Conservation (phyloP, 2,797 vertebrate species). For the Syndactyla subalaris region DNA sequence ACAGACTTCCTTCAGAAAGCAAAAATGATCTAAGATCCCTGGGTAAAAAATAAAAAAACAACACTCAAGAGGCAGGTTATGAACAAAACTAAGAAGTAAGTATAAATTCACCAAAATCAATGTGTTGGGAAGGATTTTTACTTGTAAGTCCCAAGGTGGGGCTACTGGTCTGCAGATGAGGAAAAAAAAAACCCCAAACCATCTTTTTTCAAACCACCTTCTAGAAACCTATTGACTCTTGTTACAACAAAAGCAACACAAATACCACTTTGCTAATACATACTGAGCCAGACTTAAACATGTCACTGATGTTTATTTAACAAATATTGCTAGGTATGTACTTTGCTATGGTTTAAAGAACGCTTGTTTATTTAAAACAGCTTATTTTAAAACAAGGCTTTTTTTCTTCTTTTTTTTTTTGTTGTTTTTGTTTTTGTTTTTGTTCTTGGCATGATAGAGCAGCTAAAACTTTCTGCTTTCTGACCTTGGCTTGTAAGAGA, state of each 20-base stretch:
- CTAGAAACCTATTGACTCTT: background rate
- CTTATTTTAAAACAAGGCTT: conserved; percentile 22
- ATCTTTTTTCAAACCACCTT: background rate
- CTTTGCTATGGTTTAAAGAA: conserved; percentile 35
- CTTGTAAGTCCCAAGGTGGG: background rate
- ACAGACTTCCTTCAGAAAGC: background rate
- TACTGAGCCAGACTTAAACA: conserved; percentile 8
- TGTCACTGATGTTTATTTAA: conserved; percentile 42
- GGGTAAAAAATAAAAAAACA: background rate
- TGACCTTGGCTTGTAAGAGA: background rate
- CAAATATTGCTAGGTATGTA: background rate
- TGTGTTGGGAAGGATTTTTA: background rate
- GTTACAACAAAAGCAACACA: conserved; percentile 7
- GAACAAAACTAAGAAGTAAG: background rate
- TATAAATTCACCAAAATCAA: background rate
- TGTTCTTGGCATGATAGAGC: background rate
- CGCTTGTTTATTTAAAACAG: conserved; percentile 1
- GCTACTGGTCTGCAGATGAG: background rate
- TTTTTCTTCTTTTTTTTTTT: background rate
- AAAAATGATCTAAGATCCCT: background rate
- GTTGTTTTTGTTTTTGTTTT: background rate
- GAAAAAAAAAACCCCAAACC: background rate
- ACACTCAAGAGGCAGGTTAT: background rate
- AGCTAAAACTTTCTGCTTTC: background rate
- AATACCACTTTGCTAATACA: background rate